Percentiles rank a stretch among this genome's conserved stretches.
Conservation (phyloP, 2,797 vertebrate species). For the Poecilia wingei region DNA sequence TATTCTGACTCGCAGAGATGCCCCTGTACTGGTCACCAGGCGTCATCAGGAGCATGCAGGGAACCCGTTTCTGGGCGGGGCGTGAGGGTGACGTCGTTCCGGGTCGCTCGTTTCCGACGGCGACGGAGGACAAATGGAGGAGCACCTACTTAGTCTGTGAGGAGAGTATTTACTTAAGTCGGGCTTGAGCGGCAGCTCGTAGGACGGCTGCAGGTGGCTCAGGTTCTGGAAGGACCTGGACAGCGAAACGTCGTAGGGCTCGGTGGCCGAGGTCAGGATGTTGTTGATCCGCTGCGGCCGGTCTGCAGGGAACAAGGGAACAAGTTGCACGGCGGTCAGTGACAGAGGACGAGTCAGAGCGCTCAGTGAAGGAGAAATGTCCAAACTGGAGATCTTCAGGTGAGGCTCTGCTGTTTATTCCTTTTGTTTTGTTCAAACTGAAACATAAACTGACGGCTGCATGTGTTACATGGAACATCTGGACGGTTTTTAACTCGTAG, state of each 20-base stretch:
- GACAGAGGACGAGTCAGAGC: slow-evolving; percentile 5
- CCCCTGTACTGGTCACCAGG: slow-evolving; percentile 38
- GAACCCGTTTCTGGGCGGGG: slow-evolving; percentile 19
- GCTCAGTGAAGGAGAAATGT: slow-evolving; percentile 19
- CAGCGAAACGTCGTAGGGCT: slow-evolving; percentile 95
- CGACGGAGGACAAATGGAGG: slow-evolving; percentile 49
- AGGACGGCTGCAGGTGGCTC: slow-evolving; percentile 92
- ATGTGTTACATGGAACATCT: background rate
- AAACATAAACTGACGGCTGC: background rate
- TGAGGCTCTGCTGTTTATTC: background rate
- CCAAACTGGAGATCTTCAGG: slow-evolving; percentile 1
- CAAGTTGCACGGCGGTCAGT: slow-evolving; percentile 45
- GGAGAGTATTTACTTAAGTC: slow-evolving; percentile 93
- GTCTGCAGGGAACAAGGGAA: slow-evolving; percentile 77
- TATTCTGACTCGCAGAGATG: background rate
- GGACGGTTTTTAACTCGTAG: too few species aligned
- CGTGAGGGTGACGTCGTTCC: slow-evolving; percentile 40
- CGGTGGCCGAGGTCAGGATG: slow-evolving; percentile 96
- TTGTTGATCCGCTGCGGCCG: slow-evolving; percentile 91
- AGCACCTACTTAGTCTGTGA: slow-evolving; percentile 88
- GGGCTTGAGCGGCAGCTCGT: slow-evolving; percentile 90
- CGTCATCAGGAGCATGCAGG: slow-evolving; percentile 14
- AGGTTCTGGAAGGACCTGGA: slow-evolving; percentile 98
- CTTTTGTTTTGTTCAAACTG: background rate
- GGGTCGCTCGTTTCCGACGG: slow-evolving; percentile 1